Evolutionary conservation across 2,113 vertebrate species (phyloP).

Genomic region (Saccopteryx bilineata): DNA sequence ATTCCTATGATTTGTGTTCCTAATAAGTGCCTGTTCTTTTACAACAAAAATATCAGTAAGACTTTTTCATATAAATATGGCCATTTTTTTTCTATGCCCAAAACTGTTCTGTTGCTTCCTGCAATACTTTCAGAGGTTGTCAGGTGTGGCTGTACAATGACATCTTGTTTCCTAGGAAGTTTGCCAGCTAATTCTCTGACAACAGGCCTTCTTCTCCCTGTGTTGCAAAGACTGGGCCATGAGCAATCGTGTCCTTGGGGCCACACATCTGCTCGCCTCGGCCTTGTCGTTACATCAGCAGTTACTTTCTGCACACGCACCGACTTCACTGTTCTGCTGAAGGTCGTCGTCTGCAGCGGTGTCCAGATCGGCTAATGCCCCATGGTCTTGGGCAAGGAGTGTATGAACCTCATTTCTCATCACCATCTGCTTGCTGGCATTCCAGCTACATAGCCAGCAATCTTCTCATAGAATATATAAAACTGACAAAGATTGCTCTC

Average conservation of each 20-base stretch:
- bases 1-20: not conserved
- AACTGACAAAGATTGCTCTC: not conserved
- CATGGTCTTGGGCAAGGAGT: not conserved
- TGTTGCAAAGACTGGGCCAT: not conserved
- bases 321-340: not conserved
- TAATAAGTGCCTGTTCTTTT: not conserved
- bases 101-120: not conserved
- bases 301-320: not conserved
- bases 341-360: rapidly evolving
- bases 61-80: not conserved
- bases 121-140: not conserved
- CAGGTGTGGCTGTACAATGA: not conserved
- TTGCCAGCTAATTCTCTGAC: not conserved
- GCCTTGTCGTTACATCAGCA: not conserved
- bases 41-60: not conserved
- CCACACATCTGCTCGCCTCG: not conserved
- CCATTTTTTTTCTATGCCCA: not conserved
- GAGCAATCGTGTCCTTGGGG: not conserved
- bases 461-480: not conserved
- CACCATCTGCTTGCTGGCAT: not conserved
- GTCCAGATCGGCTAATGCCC: not conserved
- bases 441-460: not conserved
- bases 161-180: not conserved
- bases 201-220: not conserved
- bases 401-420: not conserved